These are phyloP conservation scores for Aegotheles bennettii DNA, from an alignment of 2,113 vertebrate species.

Conservation along the genomic window DNA sequence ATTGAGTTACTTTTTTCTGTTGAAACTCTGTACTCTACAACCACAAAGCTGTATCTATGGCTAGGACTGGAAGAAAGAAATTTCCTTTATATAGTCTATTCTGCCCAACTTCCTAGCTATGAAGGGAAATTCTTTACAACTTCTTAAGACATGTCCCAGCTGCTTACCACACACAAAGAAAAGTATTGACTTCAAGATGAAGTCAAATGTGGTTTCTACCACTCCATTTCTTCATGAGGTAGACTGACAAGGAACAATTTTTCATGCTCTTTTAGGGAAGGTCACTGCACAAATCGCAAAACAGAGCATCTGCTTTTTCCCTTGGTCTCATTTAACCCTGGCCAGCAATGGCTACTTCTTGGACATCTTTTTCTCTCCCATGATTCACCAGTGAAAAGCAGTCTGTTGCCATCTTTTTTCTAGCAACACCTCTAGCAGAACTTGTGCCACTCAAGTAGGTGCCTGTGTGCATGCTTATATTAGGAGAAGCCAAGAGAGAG, in stretches of 20 bases:
- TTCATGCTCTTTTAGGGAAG: background rate
- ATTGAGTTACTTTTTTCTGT: background rate
- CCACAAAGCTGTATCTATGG: background rate
- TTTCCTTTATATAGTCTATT: background rate
- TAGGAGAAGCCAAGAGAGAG: background rate
- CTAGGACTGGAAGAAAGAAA: background rate
- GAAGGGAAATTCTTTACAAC: background rate
- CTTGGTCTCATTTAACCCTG: background rate
- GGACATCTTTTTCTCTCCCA: background rate
- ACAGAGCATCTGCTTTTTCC: background rate
- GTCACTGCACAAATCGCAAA: background rate
- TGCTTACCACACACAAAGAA: background rate
- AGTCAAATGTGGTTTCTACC: background rate
- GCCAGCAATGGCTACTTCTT: background rate
- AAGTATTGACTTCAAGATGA: background rate
- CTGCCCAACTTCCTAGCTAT: background rate
- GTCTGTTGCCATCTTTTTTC: background rate
- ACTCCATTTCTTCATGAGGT: background rate
- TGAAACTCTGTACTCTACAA: background rate
- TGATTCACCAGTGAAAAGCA: background rate
- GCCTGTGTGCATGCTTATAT: background rate
- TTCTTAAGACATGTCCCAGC: background rate
- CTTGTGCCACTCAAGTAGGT: background rate
- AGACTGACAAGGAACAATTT: background rate
- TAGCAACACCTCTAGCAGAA: background rate